Evolutionary conservation across 1,140 invertebrate species (phyloP).

Genomic region (Heliconius congener): DNA sequence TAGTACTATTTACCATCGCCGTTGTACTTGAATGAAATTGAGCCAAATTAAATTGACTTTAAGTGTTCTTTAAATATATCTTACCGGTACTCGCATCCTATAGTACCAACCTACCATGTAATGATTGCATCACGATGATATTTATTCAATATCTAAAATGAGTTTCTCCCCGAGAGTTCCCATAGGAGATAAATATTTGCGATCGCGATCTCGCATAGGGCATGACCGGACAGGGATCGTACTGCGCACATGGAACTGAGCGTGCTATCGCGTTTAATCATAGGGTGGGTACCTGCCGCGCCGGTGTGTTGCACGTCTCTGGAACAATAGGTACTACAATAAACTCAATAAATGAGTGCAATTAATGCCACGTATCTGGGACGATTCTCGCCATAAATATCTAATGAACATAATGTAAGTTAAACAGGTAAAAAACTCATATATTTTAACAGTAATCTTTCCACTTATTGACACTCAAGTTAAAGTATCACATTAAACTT

Average conservation of each 20-base stretch:
- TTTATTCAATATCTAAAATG: slow-evolving; percentile 17
- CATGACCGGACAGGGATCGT: slow-evolving; percentile 64
- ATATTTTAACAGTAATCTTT: slow-evolving; percentile 26
- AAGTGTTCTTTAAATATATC: not conserved
- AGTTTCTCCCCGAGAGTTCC: slow-evolving; percentile 42
- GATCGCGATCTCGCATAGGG: slow-evolving; percentile 62
- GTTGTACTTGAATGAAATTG: slow-evolving; percentile 16
- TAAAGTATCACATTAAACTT: slow-evolving; percentile 24
- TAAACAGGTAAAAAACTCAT: slow-evolving; percentile 10
- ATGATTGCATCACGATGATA: not conserved
- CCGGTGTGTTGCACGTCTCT: slow-evolving; percentile 27
- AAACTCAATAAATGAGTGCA: slow-evolving; percentile 65
- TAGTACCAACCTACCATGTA: not conserved
- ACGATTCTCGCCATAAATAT: slow-evolving; percentile 25
- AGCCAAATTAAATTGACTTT: not conserved
- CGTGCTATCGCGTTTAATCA: slow-evolving; percentile 66
- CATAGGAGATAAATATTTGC: slow-evolving; percentile 60
- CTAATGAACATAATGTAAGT: slow-evolving; percentile 10
- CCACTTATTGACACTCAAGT: slow-evolving; percentile 1
- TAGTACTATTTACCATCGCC: slow-evolving; percentile 19
- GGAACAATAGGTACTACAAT: slow-evolving; percentile 62
- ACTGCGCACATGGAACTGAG: slow-evolving; percentile 50
- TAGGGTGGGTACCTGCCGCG: slow-evolving; percentile 57
- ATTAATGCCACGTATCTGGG: slow-evolving; percentile 51
- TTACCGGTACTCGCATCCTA: not conserved